Evolutionary conservation across 2,888 invertebrate genomes (phyloP).

Genomic region (Leptopilina myrica): DNA sequence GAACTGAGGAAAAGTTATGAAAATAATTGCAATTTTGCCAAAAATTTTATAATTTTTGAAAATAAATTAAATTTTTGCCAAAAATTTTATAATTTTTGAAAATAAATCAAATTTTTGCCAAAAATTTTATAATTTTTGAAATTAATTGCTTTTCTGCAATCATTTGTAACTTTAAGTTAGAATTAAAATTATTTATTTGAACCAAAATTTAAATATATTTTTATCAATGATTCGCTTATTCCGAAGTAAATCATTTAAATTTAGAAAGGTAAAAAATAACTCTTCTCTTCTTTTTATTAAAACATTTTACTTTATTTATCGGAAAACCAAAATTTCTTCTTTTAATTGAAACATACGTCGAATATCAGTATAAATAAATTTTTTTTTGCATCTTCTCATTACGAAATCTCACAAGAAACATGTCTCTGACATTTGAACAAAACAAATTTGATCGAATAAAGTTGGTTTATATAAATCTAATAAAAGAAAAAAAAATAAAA

Average conservation of each 20-base stretch:
- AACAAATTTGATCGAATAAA: constrained; percentile 5
- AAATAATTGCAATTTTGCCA: no score
- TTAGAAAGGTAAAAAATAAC: constrained; percentile 47
- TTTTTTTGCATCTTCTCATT: not conserved
- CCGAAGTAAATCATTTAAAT: not conserved
- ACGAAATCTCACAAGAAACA: constrained; percentile 7
- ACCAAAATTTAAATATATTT: no score
- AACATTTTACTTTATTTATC: constrained; percentile 65
- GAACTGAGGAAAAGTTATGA: no score
- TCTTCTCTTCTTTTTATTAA: constrained; percentile 55
- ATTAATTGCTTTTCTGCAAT: no score
- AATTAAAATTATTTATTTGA: no score
- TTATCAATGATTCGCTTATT: no score
- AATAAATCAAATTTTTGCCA: no score
- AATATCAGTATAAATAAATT: constrained; percentile 29
- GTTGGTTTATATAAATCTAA: not conserved
- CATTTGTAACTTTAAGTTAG: no score
- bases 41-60: no score
- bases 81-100: no score
- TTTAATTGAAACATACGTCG: constrained; percentile 11
- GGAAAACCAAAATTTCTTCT: not conserved
- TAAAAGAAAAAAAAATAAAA: not conserved
- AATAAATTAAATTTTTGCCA: no score
- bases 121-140: no score
- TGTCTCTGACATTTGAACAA: constrained; percentile 11